These are phyloP conservation scores for Noctilio leporinus DNA, from an alignment of 2,113 vertebrate genomes.

Conservation along the genomic window DNA sequence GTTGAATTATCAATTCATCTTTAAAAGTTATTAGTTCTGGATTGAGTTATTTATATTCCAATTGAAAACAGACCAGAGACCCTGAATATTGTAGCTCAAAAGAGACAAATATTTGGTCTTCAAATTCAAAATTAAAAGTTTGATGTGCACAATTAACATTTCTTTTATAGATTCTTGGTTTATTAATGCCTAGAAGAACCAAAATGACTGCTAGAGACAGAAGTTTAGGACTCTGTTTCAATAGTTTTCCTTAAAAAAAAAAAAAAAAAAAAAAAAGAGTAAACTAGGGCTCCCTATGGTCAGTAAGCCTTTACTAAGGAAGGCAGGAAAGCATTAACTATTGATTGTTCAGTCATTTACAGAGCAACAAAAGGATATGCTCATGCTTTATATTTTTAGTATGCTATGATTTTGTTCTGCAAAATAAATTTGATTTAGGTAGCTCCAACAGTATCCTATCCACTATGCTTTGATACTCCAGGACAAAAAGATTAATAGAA, in stretches of 20 bases:
- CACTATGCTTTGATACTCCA: not conserved
- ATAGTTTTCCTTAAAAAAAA: not conserved
- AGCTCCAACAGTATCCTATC: not conserved
- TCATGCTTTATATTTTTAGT: constrained; percentile 1
- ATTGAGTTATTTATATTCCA: constrained; percentile 58
- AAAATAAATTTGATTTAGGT: constrained; percentile 12
- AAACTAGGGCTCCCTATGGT: not conserved
- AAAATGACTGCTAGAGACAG: constrained; percentile 21
- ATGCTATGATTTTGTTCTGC: not conserved
- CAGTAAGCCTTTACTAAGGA: not conserved
- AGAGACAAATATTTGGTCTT: constrained; percentile 22
- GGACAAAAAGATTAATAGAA: not conserved
- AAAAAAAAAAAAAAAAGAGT: not conserved
- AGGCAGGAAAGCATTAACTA: not conserved
- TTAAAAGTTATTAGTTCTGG: constrained; percentile 46
- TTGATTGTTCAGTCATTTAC: not conserved
- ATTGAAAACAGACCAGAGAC: constrained; percentile 8
- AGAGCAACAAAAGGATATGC: not conserved
- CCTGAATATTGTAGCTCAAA: not conserved
- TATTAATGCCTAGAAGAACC: not conserved
- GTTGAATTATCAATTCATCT: constrained; percentile 43
- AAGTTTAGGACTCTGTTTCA: constrained; percentile 1
- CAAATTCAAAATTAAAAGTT: not conserved
- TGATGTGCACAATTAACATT: not conserved
- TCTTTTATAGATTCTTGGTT: constrained; percentile 29